Evolutionary conservation across 2,113 vertebrate genomes (phyloP), one percentile per base, ranked within the genome.

Genomic region (Thamnophis sirtalis): DNA sequence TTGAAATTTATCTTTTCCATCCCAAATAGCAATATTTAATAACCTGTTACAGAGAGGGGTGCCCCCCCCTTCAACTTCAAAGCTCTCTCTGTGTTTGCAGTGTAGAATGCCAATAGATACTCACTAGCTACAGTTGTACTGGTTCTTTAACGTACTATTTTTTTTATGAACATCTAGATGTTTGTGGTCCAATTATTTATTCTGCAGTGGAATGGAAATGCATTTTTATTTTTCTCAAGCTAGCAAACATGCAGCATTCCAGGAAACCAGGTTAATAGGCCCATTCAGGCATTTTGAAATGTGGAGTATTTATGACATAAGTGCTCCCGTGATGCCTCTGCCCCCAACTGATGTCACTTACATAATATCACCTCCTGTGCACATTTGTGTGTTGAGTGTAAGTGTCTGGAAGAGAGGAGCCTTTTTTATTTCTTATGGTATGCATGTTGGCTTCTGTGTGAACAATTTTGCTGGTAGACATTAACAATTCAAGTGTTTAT

Each of bases 1-100:
- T 90, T 89, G 91, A 95, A 96, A 97, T 97, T 96, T 97, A 96
- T 97, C 96, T 96, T 94, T 96, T 91, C 90, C 50, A 0, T 96
- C 95, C 94, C 92, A 92, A 96, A 95, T 56, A 93, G 93, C 96
- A 96, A 96, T 96, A 96, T 96, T 97, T 96, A 97, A 96, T 96
- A 96, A 96, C 87, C 86, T 94, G 84, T 96, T 96, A 97, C 90
- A 93, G 92, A 92, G 93, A 93, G 90, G 90, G 50, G 86, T 26
- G 3, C 89, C 63, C 38, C 3, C 6, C 95, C 93, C 93, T 55
- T 2, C 5, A 11, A 89, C 89, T 94, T 93, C 93, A 86, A 80
- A 90, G 84, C 91, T 89, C 54, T 26, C 93, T 17, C 5, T 88
- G 73, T 55, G 28, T 63, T 28, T 87, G 90, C 55, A 43, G 21